phyloP scores from a whole-genome alignment of 1,140 invertebrate genomes.

The Medauroidea extradentata region DNA sequence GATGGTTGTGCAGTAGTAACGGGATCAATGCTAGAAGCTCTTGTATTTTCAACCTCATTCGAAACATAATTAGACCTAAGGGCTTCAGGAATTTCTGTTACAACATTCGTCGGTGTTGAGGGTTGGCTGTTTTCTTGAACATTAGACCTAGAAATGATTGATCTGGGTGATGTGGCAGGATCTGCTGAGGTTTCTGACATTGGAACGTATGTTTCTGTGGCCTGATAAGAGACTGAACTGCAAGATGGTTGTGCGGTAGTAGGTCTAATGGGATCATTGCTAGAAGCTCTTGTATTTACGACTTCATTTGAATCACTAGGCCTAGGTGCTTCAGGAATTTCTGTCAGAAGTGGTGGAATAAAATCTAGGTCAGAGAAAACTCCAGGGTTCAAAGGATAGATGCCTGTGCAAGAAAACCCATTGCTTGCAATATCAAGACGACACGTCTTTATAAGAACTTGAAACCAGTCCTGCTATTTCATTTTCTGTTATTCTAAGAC shows the following conservation, averaged over 20 bases:
- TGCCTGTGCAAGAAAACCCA: slow-evolving; percentile 7
- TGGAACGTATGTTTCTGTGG: neutral
- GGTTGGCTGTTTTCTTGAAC: neutral
- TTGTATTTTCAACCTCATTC: neutral
- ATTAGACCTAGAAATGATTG: neutral
- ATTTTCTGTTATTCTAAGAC: slow-evolving; percentile 2
- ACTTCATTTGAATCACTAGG: too few relatives aligned
- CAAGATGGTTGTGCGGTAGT: neutral
- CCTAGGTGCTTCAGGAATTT: neutral
- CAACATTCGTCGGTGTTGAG: neutral
- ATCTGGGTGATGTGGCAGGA: neutral
- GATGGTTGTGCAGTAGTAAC: neutral
- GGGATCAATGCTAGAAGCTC: neutral
- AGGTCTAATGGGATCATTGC: neutral
- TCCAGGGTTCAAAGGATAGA: neutral
- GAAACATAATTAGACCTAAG: too few relatives aligned
- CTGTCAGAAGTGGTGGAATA: slow-evolving; percentile 3
- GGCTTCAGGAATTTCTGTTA: neutral
- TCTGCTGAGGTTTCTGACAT: neutral
- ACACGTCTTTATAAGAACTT: neutral
- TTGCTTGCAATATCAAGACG: slow-evolving; percentile 4
- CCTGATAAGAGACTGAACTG: neutral
- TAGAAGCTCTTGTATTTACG: neutral
- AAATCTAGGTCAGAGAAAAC: slow-evolving; percentile 8
- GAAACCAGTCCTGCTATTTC: slow-evolving; percentile 8